Percentiles rank a stretch among this genome's conserved stretches.
Conservation (phyloP, 2,113 vertebrate species). For the Gobio gobio region DNA sequence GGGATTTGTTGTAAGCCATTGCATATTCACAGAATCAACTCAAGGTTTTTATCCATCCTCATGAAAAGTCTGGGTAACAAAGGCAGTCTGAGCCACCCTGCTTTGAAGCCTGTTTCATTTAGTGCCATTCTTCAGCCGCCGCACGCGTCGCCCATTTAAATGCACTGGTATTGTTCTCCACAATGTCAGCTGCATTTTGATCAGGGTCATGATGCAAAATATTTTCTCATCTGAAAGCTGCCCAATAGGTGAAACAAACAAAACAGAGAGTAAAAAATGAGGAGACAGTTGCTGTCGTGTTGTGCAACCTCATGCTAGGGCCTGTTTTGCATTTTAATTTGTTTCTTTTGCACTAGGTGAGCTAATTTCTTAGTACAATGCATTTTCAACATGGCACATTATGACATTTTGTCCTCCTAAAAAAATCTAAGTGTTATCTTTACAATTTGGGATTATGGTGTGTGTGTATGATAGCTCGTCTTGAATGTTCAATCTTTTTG, state of each 20-base stretch:
- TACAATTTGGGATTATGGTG: background rate
- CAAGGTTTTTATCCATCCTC: conserved; percentile 42
- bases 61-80: conserved; percentile 16
- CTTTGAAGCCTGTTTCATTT: conserved; percentile 37
- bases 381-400: background rate
- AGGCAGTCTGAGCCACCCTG: conserved; percentile 12
- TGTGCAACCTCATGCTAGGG: background rate
- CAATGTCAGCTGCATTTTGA: conserved; percentile 35
- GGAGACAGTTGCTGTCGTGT: background rate
- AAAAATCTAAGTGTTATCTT: background rate
- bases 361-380: background rate
- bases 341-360: background rate
- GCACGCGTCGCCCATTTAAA: conserved; percentile 30
- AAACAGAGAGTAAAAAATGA: conserved; percentile 27
- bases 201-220: conserved; percentile 28
- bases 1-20: conserved; percentile 41
- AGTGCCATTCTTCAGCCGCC: conserved; percentile 25
- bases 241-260: conserved; percentile 29
- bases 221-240: conserved; percentile 18
- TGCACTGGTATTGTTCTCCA: conserved; percentile 33
- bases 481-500: background rate
- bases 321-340: conserved; percentile 26
- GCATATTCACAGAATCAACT: conserved; percentile 47
- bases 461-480: background rate
- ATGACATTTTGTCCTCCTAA: background rate